Base-by-base conservation (phyloP, 2,797 vertebrate species). In the Characodon lateralis region DNA sequence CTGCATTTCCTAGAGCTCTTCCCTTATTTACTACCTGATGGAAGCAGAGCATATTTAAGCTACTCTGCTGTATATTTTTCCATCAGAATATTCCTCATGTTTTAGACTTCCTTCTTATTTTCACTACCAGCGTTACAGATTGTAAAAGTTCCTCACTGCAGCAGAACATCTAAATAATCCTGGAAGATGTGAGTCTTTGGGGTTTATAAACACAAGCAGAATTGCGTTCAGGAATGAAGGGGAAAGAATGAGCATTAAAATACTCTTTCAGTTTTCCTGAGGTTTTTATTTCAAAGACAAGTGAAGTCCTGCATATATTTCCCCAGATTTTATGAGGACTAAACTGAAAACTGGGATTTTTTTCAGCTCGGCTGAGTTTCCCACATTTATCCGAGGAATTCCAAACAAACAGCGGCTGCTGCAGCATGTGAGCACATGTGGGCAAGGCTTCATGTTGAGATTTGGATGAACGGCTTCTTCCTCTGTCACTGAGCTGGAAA, bases 351-450 rank as follows among this genome's bases (percentile, higher is more conserved):
- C 73, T 53, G 59, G 56, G 71, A 73, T 73, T 43, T 55, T 39
- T 59, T 73, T 73, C 55, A n/a, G 55, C 72, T 61, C 56, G 13
- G n/a, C n/a, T 16, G 20, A 61, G 26, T 55, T 53, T 53, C 70
- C 56, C 55, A 63, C 68, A 65, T 61, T 59, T 73, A 61, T 61
- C n/a, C 56, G 26, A 66, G 48, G 74, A 75, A 75, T 75, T 68
- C 74, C 48, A 75, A 75, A 75, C 74, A 66, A 66, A 53, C 74
- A 53, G 28, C 20, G 48, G 58, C 73, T 14, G 58, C 73, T 14
- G 73, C 24, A 59, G 39, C 39, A n/a, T 41, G 65, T 20, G n/a
- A 31, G 55, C 56, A 46, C 39, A 43, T 59, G 72, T 73, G 72
- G 56, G n/a, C 6, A 26, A 43, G 9, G 48, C n/a, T 75, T 31